Base-by-base conservation (phyloP, 2,113 vertebrate species). In the Gymnocephalus cernua region DNA sequence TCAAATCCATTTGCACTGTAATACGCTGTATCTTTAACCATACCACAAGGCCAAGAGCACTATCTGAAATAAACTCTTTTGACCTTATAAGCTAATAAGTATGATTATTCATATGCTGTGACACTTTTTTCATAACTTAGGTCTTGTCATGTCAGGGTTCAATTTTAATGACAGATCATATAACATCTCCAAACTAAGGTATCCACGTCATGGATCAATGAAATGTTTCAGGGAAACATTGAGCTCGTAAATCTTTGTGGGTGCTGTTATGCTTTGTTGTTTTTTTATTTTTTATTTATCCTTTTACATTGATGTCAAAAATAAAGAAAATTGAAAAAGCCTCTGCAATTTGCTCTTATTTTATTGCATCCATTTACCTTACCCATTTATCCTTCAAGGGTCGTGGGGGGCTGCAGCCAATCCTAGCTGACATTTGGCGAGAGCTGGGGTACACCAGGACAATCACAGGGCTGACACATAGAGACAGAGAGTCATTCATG, bases 221-320 rank as follows among this genome's bases (percentile, higher is more conserved):
- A 73, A 13, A 85, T 88, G 82, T 91, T 89, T 88, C 59, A 76
- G 21, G n/a, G 62, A 88, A 91, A 89, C 82, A 48, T 83, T 88
- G 86, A 93, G 86, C n/a, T 79, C 18, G 1, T 89, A 86, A 88
- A 64, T 74, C 75, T 92, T 89, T 54, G 58, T 67, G 53, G 19
- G 15, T 58, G 47, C 58, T 71, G 7, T 74, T 76, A 35, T 32
- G 3, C 14, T 41, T 19, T 53, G 10, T 44, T 66, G 62, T 0
- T 79, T 66, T 62, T 0, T 79, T 66, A n/a, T 1, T 27, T 29
- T 14, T 62, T 32, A 80, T 87, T 86, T 88, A 77, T 84, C 83
- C 38, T 77, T 82, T 74, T 44, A 65, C 10, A 9, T 3, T 57
- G 11, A 67, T 79, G 16, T 61, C 21, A 67, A 41, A 86, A 90